Conservation (phyloP, 2,888 invertebrate species). For the Brachycybe producta region DNA sequence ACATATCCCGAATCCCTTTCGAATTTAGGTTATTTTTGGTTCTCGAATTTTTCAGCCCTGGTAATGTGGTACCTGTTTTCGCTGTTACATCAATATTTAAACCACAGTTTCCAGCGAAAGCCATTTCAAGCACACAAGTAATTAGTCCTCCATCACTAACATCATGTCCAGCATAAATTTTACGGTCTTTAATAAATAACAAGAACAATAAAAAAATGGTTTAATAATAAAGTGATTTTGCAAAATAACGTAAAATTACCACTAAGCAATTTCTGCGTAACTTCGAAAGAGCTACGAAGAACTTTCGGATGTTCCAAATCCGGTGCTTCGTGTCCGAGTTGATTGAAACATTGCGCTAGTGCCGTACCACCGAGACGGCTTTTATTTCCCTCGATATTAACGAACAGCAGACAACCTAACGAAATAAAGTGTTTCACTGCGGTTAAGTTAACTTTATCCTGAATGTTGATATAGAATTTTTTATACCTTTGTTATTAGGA, state of each 20-base stretch:
- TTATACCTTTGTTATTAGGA: slow-evolving; percentile 36
- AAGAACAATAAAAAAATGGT: background rate
- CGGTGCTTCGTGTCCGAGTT: slow-evolving; percentile 65
- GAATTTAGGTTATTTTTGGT: too few species aligned
- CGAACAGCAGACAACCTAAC: slow-evolving; percentile 26
- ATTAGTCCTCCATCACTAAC: slow-evolving; percentile 92
- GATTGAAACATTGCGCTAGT: slow-evolving; percentile 75
- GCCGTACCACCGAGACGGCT: slow-evolving; percentile 82
- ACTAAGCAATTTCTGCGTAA: slow-evolving; percentile 69
- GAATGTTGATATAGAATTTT: too few species aligned
- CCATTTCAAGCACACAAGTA: slow-evolving; percentile 84
- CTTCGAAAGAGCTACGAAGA: slow-evolving; percentile 61
- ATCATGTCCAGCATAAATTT: slow-evolving; percentile 77
- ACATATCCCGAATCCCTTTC: background rate
- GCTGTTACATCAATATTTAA: slow-evolving; percentile 36
- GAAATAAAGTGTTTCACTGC: slow-evolving; percentile 8
- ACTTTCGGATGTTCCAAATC: slow-evolving; percentile 58
- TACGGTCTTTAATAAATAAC: slow-evolving; percentile 48
- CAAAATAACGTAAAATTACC: slow-evolving; percentile 36
- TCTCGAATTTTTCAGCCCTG: too few species aligned
- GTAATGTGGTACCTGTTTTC: slow-evolving; percentile 1
- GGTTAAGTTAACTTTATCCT: too few species aligned
- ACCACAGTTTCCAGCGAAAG: slow-evolving; percentile 81
- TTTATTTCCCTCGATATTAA: slow-evolving; percentile 60
- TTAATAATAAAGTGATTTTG: background rate